These are phyloP conservation scores for Conus ventricosus DNA, from an alignment of 1,140 invertebrate species.

Conservation along the genomic window DNA sequence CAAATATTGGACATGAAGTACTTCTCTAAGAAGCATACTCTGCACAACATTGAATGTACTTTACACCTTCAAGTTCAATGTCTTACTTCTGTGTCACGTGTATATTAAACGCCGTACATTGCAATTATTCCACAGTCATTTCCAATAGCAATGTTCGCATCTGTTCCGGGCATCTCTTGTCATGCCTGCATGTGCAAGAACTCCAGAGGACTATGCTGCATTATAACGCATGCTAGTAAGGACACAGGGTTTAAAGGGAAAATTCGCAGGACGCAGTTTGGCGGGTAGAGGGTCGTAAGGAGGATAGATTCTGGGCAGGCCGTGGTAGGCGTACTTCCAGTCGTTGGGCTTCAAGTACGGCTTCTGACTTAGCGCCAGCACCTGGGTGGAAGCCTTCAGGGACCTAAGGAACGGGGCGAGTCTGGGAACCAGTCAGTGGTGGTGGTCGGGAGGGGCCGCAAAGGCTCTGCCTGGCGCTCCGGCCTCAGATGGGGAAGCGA, in stretches of 20 bases:
- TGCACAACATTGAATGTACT: too few relatives aligned
- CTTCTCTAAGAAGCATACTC: too few relatives aligned
- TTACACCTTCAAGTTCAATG: too few relatives aligned
- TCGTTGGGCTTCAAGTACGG: constrained; percentile 64
- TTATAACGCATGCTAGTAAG: background rate
- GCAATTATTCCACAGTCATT: too few relatives aligned
- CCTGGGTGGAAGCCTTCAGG: constrained; percentile 56
- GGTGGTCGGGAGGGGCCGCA: constrained; percentile 49
- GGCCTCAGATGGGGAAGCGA: constrained; percentile 50
- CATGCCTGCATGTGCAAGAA: too few relatives aligned
- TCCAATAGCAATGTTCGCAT: too few relatives aligned
- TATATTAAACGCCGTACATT: too few relatives aligned
- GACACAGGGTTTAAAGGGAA: background rate
- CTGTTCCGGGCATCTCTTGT: too few relatives aligned
- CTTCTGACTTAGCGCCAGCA: constrained; percentile 67
- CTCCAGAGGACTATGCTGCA: too few relatives aligned
- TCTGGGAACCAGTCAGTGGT: constrained; percentile 56
- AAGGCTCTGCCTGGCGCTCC: constrained; percentile 35
- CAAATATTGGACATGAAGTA: too few relatives aligned
- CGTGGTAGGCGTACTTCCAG: constrained; percentile 68
- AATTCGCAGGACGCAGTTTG: background rate
- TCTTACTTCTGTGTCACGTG: too few relatives aligned
- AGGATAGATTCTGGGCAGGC: constrained; percentile 63
- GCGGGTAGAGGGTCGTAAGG: constrained; percentile 37
- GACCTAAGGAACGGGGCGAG: constrained; percentile 37